Base-by-base conservation (phyloP, 2,888 invertebrate genomes). In the Matsumyia berberina region DNA sequence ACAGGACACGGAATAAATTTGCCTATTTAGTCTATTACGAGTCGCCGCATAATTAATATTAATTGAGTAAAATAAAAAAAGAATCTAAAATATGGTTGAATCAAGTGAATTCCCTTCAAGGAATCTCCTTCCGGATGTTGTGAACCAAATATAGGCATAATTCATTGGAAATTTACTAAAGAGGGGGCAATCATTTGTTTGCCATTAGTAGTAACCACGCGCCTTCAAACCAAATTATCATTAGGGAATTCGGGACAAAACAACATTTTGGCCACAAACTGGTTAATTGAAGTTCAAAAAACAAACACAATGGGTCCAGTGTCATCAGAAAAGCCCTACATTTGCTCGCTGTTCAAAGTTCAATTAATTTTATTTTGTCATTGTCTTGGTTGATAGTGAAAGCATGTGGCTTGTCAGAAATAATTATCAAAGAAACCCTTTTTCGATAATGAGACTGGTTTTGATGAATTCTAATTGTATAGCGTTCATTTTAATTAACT, bases 321-420 rank as follows among this genome's bases (percentile, higher is more conserved):
- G 33, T 62, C 62, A 62, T 62, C 46, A 46, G 17, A 9, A 19
- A 62, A 44, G 15, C 62, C 31, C 46, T 29, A 62, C 33, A 44
- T 60, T 62, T 62, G 46, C 31, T 44, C 44, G 29, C 55, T 69
- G 55, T 44, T 46, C 39, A 67, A 51, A 66, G 66, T 66, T 51
- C 66, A 67, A 67, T 67, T 55, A 67, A 55, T 44, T 67, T 67
- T 42, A 67, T 67, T 39, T 42, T 67, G 44, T 55, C 42, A 66
- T 51, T 58, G 58, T 39, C 39, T 19, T 39, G n/a, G 49, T 24
- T 55, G 55, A 19, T 67, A 31, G 42, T 55, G 44, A 67, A 53
- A 55, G 39, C 39, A 44, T 42, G 55, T n/a, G 67, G 67, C 55
- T 55, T 67, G 39, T 42, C 53, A 29, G 37, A 66, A 37, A 46